These are phyloP conservation scores for Bufo gargarizans DNA, from an alignment of 2,113 vertebrate species.

Conservation along the genomic window DNA sequence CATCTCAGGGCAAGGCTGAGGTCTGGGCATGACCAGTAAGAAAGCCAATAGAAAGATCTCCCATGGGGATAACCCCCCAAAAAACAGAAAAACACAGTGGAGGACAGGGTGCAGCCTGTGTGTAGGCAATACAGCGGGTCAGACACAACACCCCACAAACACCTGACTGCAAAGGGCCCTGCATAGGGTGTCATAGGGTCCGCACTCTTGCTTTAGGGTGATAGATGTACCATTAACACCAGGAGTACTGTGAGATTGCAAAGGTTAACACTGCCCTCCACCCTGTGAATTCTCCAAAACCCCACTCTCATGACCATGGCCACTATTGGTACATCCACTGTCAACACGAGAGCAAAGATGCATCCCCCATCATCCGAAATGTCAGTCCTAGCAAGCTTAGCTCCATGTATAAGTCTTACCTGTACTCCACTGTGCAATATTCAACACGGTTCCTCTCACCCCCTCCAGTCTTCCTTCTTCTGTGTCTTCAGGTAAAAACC, in stretches of 20 bases:
- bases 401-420: constrained; percentile 31
- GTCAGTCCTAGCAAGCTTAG: neutral
- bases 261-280: constrained; percentile 28
- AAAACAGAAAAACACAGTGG: constrained; percentile 20
- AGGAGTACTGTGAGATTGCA: neutral
- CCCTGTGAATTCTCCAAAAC: neutral
- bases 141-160: neutral
- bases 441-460: constrained; percentile 31
- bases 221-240: neutral
- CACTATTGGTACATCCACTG: constrained; percentile 21
- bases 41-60: constrained; percentile 23
- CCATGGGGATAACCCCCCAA: neutral
- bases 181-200: neutral
- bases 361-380: neutral
- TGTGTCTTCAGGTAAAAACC: constrained; percentile 54
- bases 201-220: neutral
- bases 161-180: constrained; percentile 18
- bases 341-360: constrained; percentile 14
- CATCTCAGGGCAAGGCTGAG: neutral
- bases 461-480: constrained; percentile 40
- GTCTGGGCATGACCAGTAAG: neutral
- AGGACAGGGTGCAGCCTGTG: neutral
- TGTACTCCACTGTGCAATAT: constrained; percentile 23
- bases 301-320: constrained; percentile 10
- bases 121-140: neutral